Conservation (phyloP, 92 coral and sea anemone species). For the Heliopora coerulea region DNA sequence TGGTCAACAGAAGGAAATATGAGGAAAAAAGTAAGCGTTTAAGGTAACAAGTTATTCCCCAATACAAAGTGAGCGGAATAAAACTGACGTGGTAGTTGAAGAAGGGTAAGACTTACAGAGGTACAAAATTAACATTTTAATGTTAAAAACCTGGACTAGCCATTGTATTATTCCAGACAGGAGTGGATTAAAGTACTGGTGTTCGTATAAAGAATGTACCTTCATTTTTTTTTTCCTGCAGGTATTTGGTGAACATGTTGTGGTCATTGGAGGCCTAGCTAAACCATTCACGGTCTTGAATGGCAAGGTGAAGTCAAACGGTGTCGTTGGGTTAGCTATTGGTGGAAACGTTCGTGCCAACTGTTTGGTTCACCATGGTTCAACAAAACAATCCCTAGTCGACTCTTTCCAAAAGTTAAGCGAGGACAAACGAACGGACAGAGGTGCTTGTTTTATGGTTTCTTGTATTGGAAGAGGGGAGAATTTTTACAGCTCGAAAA, state of each 20-base stretch:
- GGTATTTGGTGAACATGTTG: slow-evolving; percentile 77
- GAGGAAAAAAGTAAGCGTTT: too few relatives aligned
- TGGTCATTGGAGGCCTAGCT: slow-evolving; percentile 84
- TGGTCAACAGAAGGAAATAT: too few relatives aligned
- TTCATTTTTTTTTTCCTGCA: slow-evolving; percentile 26
- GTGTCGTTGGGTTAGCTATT: slow-evolving; percentile 83
- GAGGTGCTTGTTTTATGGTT: slow-evolving; percentile 82
- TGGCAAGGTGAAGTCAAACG: slow-evolving; percentile 64
- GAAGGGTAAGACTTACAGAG: too few relatives aligned
- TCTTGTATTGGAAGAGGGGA: slow-evolving; percentile 82
- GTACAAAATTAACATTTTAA: too few relatives aligned
- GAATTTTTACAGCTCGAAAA: slow-evolving; percentile 66
- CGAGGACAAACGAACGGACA: slow-evolving; percentile 43
- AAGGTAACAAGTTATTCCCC: too few relatives aligned
- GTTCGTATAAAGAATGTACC: too few relatives aligned
- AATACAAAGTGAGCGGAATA: too few relatives aligned
- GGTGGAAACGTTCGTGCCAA: slow-evolving; percentile 86
- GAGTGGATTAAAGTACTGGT: too few relatives aligned
- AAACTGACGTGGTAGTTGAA: too few relatives aligned
- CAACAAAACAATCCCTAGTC: slow-evolving; percentile 54
- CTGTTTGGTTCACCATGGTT: slow-evolving; percentile 74
- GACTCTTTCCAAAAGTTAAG: slow-evolving; percentile 38
- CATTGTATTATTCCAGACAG: too few relatives aligned
- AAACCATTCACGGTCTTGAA: slow-evolving; percentile 74
- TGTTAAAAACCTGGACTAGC: too few relatives aligned